Base-by-base conservation (phyloP, 2,797 vertebrate genomes). In the Varecia variegata region DNA sequence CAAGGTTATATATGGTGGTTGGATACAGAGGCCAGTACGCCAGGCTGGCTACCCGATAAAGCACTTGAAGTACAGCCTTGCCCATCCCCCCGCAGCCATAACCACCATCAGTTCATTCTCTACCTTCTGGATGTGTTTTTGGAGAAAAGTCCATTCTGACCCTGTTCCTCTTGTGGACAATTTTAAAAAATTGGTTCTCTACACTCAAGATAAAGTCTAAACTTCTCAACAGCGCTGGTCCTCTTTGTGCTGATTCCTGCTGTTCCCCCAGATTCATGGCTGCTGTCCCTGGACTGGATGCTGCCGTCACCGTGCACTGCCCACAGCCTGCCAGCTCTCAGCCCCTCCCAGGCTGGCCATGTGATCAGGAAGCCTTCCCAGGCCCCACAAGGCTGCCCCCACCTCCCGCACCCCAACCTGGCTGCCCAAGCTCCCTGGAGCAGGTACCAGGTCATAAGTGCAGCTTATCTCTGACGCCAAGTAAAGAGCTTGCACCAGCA, bases 1-100 rank as follows among this genome's bases (percentile, higher is more conserved):
- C 95, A 96, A 96, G 95, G 96, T 97, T 98, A 97, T 96, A 96
- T 96, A 97, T 96, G 94, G 97, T 79, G 96, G 94, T 92, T 88
- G 84, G 96, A 76, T 67, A 84, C 77, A 10, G 83, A 77, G 79
- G 93, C 84, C 54, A 50, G 68, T 23, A 45, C 1, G 17, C 47
- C 65, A 83, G 74, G 82, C 89, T 76, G 79, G 74, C 68, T 58
- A 13, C 82, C 94, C 5, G 50, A 85, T 88, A 84, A 65, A 94
- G 94, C 43, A 56, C 21, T 30, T 9, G 12, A 62, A 84, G 56
- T 58, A 45, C 45, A 21, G 93, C 74, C 58, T 47, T 20, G 65
- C 70, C 80, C 7, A 2, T 32, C 73, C 81, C 30, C 52, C 35
- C 15, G 2, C 30, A 45, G 3, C 54, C 5, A 47, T 35, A 15